Evolutionary conservation across 2,113 vertebrate genomes (phyloP).

Genomic region (Dasyurus viverrinus): DNA sequence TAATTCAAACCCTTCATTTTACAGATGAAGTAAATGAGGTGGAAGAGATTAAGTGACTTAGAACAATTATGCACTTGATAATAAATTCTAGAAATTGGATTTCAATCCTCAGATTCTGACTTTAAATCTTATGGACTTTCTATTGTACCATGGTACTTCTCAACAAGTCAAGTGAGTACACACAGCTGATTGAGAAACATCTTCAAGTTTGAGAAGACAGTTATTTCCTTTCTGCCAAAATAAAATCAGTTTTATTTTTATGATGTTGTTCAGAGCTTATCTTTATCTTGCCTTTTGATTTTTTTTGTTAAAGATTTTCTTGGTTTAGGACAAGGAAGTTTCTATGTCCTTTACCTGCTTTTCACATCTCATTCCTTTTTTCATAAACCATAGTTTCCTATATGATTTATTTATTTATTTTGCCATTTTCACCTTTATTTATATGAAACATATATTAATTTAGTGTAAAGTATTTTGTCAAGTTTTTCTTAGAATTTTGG

Average conservation of each 20-base stretch:
- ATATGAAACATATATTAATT: background rate
- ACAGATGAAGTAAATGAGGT: background rate
- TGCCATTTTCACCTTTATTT: background rate
- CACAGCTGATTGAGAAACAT: background rate
- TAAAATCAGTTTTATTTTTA: background rate
- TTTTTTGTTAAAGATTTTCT: background rate
- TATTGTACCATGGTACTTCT: background rate
- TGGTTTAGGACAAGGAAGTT: background rate
- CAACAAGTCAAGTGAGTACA: background rate
- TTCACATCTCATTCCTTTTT: background rate
- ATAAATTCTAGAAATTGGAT: background rate
- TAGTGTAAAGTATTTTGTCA: background rate
- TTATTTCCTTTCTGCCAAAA: background rate
- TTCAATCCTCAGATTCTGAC: background rate
- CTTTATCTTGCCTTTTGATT: background rate
- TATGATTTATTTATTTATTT: background rate
- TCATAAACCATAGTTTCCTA: background rate
- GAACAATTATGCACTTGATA: background rate
- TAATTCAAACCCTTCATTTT: background rate
- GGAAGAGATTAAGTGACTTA: background rate
- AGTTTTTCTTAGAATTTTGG: background rate
- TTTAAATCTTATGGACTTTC: background rate
- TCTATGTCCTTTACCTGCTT: background rate
- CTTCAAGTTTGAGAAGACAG: background rate
- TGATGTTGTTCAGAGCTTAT: background rate